A percentile compares a stretch with the other conserved stretches of the same genome.
These are phyloP conservation scores for Cephonodes hylas DNA, from an alignment of 2,888 invertebrate species.

Conservation along the genomic window DNA sequence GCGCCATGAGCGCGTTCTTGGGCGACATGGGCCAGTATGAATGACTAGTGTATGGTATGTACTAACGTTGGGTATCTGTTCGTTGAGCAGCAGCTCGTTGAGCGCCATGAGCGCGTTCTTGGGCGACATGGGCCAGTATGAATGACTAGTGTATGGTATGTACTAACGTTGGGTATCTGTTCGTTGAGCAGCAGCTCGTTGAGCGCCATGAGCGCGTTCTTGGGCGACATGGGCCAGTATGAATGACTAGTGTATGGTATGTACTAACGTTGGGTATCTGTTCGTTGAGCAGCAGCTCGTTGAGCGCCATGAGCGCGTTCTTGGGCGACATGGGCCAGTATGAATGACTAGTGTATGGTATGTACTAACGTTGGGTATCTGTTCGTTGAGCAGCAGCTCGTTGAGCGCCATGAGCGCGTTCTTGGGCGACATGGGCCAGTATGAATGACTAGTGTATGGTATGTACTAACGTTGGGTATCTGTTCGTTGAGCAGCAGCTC, in stretches of 20 bases:
- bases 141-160: no score
- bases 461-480: conserved; percentile 52
- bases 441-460: no score
- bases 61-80: conserved; percentile 61
- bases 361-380: conserved; percentile 55
- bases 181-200: conserved; percentile 86
- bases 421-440: conserved; percentile 89
- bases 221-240: conserved; percentile 89
- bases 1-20: conserved; percentile 92
- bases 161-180: conserved; percentile 58
- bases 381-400: conserved; percentile 83
- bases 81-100: conserved; percentile 86
- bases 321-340: conserved; percentile 90
- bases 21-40: conserved; percentile 89
- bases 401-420: conserved; percentile 93
- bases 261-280: conserved; percentile 58
- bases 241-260: no score
- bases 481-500: conserved; percentile 83
- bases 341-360: no score
- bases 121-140: conserved; percentile 88
- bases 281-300: conserved; percentile 85
- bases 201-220: conserved; percentile 92
- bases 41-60: no score
- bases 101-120: conserved; percentile 93
- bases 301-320: conserved; percentile 92